Evolutionary conservation across 2,113 vertebrate genomes (phyloP), one percentile per base, ranked within the genome.

Genomic region (Dolichallabes microphthalmus): DNA sequence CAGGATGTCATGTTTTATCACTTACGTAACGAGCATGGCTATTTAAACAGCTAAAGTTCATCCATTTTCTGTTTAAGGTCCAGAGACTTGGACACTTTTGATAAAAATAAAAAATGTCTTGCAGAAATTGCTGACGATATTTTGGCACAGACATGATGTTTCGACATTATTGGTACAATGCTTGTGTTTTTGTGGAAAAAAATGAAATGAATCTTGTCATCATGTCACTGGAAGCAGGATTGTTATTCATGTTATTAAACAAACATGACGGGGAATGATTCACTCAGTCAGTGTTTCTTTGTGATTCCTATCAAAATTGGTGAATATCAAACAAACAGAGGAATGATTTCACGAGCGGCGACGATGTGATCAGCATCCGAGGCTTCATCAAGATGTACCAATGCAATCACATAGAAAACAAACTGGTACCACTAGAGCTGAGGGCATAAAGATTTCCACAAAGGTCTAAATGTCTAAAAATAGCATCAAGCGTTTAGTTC

Each of bases 121-220:
- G 53, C 75, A 57, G 27, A 15, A 30, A 55, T 17, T 3, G 7
- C 15, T 6, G 9, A 15, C 3, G 2, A 22, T 78, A 19, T 22
- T 58, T 22, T 32, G 17, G 53, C 32, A 69, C 4, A 2, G 64
- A 30, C 5, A 3, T 9, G 15, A n/a, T 64, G 12, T 25, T 25
- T 32, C 12, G 1, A 66, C 25, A n/a, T 52, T 27, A 4, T 27
- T 63, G 35, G 20, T 27, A 32, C 17, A 22, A 15, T 8, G 32
- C 22, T 39, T 20, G 22, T 68, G 8, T 53, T 30, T 78, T 22
- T 32, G 10, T 60, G 55, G 7, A 19, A 32, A 78, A 78, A 30
- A 79, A 25, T 79, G 55, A 64, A 61, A 84, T 32, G 39, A 84
- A 50, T 52, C 58, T 22, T 32, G 81, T 71, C 68, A 30, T 76